Evolutionary conservation across 2,113 vertebrate species (phyloP), one percentile per base, ranked within the genome.

Genomic region (Xyrauchen texanus): DNA sequence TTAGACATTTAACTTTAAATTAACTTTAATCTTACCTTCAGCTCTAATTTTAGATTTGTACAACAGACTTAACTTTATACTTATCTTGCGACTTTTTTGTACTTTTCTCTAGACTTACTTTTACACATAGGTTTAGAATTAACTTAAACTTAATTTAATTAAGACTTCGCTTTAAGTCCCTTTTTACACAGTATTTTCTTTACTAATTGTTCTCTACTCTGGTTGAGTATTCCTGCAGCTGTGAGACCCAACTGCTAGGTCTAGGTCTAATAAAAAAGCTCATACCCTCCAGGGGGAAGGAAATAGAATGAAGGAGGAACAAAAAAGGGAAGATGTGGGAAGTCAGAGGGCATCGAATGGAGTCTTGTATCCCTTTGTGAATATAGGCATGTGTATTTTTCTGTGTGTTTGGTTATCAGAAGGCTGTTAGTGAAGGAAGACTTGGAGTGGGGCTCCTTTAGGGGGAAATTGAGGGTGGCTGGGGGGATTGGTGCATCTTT

Each of bases 201-300:
- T 34, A 34, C 3, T 34, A 34, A 34, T 34, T 34, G 1, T 34
- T 34, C 21, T 34, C 21, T 34, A 34, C 1, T 34, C 21, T 34
- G 21, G 21, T 44, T 10, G 8, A 73, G 46, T 55, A 71, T 66
- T 82, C 11, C 12, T 77, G 68, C 68, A 72, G 68, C 76, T 73
- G 82, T 45, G 8, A 34, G 58, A 74, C 69, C 11, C 16, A 71
- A 77, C 62, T 13, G 75, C 62, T 65, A 78, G 45, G n/a, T 34
- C 21, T 34, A n/a, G 15, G 45, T 60, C 78, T 80, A 80, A 79
- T 76, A 83, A 79, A 77, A 81, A 65, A 73, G 16, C 60, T 55
- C 63, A 69, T n/a, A 16, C 5, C 80, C 71, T 80, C 44, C 21
- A 68, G 58, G 45, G 62, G 9, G 47, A 47, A 76, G 4, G 76